Conservation (phyloP, 2,888 invertebrate species). For the Pachliopta kotzebuea region DNA sequence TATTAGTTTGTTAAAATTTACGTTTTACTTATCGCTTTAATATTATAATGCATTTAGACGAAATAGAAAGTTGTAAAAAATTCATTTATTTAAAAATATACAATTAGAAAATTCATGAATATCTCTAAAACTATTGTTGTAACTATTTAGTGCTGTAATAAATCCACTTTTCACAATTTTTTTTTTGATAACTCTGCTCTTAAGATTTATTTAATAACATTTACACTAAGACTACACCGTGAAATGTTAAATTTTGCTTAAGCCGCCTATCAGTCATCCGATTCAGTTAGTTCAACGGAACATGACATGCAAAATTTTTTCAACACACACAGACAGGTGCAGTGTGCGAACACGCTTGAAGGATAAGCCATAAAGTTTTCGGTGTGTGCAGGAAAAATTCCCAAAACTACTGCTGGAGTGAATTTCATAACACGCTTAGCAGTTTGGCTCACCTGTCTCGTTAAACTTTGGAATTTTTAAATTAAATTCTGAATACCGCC, state of each 20-base stretch:
- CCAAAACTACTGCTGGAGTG: constrained; percentile 66
- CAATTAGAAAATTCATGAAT: no score
- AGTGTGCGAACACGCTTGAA: constrained; percentile 55
- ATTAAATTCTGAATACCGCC: constrained; percentile 74
- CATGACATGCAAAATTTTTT: constrained; percentile 38
- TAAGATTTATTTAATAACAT: background rate
- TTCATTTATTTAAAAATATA: no score
- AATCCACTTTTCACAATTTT: no score
- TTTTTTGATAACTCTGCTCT: background rate
- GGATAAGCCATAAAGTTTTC: constrained; percentile 68
- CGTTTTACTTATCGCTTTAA: no score
- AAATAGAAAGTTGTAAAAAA: no score
- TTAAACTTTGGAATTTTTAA: constrained; percentile 79
- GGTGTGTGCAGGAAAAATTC: constrained; percentile 64
- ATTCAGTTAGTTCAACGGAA: constrained; percentile 21
- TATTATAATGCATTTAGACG: no score
- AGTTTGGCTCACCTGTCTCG: constrained; percentile 77
- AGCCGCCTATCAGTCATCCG: constrained; percentile 14
- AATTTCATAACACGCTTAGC: constrained; percentile 79
- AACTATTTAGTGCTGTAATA: no score
- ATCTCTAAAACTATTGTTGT: no score
- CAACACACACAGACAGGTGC: constrained; percentile 38
- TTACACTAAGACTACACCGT: background rate
- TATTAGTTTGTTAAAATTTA: no score
- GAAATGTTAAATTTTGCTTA: constrained; percentile 11